phyloP scores from a whole-genome alignment of 2,113 vertebrate genomes.

The Neodontobutis hainanensis region DNA sequence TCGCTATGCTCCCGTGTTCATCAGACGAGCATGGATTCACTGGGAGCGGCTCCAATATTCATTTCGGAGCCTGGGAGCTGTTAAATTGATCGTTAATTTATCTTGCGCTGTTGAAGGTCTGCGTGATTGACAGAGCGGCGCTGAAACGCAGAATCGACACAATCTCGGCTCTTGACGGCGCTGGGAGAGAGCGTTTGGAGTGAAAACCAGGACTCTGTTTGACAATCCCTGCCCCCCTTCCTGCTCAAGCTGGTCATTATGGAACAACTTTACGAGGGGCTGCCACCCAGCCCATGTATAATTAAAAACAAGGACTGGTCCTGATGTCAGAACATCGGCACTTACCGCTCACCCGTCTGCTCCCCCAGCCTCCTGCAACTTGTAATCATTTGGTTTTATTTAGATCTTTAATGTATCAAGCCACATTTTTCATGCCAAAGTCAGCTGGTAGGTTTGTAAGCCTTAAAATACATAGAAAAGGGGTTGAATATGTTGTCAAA shows the following conservation, averaged over 20 bases:
- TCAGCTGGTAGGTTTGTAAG: not conserved
- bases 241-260: conserved; percentile 24
- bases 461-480: too few species aligned
- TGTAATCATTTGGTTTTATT: conserved; percentile 4
- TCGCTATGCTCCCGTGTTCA: conserved; percentile 1
- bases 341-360: conserved; percentile 48
- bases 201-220: conserved; percentile 25
- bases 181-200: conserved; percentile 22
- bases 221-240: conserved; percentile 11
- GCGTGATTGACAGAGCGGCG: conserved; percentile 34
- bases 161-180: conserved; percentile 31
- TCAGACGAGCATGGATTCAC: conserved; percentile 15
- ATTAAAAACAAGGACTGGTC: conserved; percentile 57
- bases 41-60: conserved; percentile 48
- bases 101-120: conserved; percentile 15
- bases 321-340: conserved; percentile 54
- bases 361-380: conserved; percentile 27
- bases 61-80: conserved; percentile 3
- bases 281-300: conserved; percentile 64
- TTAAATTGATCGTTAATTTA: conserved; percentile 52
- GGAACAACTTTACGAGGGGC: conserved; percentile 53
- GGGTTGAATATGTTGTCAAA: too few species aligned
- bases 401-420: not conserved
- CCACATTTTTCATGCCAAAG: not conserved
- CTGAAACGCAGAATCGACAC: conserved; percentile 46